Conservation (phyloP, 1,140 invertebrate genomes). For the Trissolcus basalis region DNA sequence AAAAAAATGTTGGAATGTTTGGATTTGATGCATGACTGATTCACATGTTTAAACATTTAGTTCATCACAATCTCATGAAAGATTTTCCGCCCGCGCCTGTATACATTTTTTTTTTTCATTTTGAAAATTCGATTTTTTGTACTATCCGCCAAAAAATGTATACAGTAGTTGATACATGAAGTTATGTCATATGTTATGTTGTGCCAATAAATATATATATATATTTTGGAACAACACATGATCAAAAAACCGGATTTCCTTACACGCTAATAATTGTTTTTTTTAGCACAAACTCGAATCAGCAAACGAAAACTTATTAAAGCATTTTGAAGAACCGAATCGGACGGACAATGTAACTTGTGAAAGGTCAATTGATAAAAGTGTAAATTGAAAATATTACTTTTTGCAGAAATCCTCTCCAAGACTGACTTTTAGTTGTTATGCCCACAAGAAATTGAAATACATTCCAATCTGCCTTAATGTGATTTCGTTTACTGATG, state of each 20-base stretch:
- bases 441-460: conserved; percentile 8
- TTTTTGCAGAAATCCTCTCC: conserved; percentile 1
- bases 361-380: not conserved
- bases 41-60: conserved; percentile 20
- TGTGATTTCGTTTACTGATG: conserved; percentile 43
- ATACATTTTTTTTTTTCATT: too few species aligned
- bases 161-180: too few species aligned
- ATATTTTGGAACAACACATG: too few species aligned
- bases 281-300: conserved; percentile 6
- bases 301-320: conserved; percentile 51
- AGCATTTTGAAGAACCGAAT: conserved; percentile 34
- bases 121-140: too few species aligned
- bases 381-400: not conserved
- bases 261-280: not conserved
- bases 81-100: too few species aligned
- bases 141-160: too few species aligned
- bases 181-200: too few species aligned
- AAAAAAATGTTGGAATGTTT: conserved; percentile 47
- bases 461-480: conserved; percentile 50
- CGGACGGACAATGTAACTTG: not conserved
- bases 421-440: conserved; percentile 26
- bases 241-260: too few species aligned
- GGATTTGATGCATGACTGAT: conserved; percentile 39
- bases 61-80: not conserved
- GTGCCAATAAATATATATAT: too few species aligned